A percentile compares a stretch with the other conserved stretches of the same genome.
phyloP scores from a whole-genome alignment of 2,113 vertebrate species.

The Phalacrocorax brasilianus region DNA sequence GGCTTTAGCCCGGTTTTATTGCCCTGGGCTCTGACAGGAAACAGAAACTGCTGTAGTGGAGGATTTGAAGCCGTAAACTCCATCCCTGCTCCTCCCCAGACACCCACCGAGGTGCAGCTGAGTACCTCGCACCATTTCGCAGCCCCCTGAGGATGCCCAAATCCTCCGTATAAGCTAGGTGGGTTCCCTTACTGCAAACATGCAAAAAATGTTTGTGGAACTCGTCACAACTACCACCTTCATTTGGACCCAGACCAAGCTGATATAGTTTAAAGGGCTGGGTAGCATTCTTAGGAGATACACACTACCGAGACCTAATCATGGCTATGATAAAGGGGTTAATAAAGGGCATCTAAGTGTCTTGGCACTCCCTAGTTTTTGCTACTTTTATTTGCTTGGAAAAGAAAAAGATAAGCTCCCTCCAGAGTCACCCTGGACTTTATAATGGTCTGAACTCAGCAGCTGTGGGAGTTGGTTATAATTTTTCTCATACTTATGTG shows the following conservation, averaged over 20 bases:
- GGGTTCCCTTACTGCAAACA: not conserved
- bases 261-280: not conserved
- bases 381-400: not conserved
- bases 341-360: not conserved
- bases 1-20: not conserved
- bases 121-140: not conserved
- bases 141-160: not conserved
- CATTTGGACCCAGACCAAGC: not conserved
- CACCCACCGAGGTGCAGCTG: not conserved
- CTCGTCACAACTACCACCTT: rapidly evolving
- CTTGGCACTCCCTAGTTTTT: not conserved
- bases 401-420: not conserved
- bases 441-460: not conserved
- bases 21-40: rapidly evolving
- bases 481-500: not conserved
- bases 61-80: not conserved
- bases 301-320: not conserved
- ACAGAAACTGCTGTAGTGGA: not conserved
- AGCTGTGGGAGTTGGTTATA: not conserved
- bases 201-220: rapidly evolving
- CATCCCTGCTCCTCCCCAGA: not conserved
- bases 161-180: not conserved
- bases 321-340: not conserved
- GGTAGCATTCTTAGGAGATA: not conserved
- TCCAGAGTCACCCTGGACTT: rapidly evolving